Evolutionary conservation across 2,797 vertebrate species (phyloP).

Genomic region (Linurgus olivaceus): DNA sequence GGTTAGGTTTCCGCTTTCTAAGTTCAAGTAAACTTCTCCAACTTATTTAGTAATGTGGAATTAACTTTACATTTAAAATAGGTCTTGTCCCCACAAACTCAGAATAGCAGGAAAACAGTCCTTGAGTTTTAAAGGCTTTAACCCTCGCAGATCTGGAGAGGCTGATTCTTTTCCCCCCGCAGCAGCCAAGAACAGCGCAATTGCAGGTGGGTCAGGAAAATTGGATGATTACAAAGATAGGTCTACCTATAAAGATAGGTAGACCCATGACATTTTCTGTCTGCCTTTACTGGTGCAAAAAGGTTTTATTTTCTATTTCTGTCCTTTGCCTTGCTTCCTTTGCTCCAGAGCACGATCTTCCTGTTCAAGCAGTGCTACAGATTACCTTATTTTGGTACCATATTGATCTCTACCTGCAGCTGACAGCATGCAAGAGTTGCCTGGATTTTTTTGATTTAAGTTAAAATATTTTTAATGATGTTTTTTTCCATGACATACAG

Average conservation of each 20-base stretch:
- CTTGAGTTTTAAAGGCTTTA: not conserved
- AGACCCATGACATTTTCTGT: not conserved
- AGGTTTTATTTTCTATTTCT: not conserved
- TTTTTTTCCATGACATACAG: not conserved
- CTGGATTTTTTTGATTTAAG: not conserved
- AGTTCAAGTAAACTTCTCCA: slow-evolving; percentile 43
- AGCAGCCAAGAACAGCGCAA: not conserved
- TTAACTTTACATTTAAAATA: slow-evolving; percentile 13
- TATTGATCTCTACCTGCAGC: not conserved
- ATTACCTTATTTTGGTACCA: not conserved
- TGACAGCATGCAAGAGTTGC: not conserved
- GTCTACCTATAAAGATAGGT: too few species aligned
- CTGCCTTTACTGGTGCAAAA: not conserved
- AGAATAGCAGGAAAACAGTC: not conserved
- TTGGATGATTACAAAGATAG: not conserved
- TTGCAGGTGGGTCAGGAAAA: not conserved
- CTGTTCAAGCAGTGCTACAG: not conserved
- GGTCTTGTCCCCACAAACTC: not conserved
- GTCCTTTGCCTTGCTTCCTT: not conserved
- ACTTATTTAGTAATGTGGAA: slow-evolving; percentile 22
- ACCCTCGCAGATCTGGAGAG: not conserved
- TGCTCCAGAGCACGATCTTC: not conserved
- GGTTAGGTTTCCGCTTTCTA: not conserved
- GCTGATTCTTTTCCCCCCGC: accelerated
- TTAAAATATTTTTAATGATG: not conserved